A percentile compares a stretch with the other conserved stretches of the same genome.
Evolutionary conservation across 1,140 invertebrate genomes (phyloP).

Genomic region (Calliphora vicina): DNA sequence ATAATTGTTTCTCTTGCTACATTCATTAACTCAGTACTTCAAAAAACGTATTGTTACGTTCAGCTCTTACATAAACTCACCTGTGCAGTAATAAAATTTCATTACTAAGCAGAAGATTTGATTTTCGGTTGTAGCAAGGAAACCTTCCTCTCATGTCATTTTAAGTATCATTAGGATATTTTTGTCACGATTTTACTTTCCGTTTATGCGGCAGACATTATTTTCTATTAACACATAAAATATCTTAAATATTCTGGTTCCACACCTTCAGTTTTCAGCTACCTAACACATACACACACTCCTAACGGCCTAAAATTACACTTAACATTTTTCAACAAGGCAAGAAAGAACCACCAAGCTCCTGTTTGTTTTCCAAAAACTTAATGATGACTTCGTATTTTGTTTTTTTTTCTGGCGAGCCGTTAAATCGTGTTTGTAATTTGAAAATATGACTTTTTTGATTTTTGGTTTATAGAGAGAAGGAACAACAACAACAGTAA

Average conservation of each 20-base stretch:
- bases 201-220: conserved; percentile 9
- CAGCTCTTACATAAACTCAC: too few species aligned
- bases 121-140: neutral
- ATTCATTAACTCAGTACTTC: too few species aligned
- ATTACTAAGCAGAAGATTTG: too few species aligned
- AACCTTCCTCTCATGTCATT: neutral
- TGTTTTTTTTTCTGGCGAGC: neutral
- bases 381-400: neutral
- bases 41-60: too few species aligned
- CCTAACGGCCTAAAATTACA: neutral
- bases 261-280: neutral
- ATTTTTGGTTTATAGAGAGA: neutral
- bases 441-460: neutral
- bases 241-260: neutral
- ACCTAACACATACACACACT: neutral
- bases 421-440: neutral
- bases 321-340: too few species aligned
- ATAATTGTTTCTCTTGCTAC: too few species aligned
- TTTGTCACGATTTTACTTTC: conserved; percentile 16
- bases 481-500: neutral
- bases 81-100: too few species aligned
- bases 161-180: neutral
- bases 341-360: neutral
- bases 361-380: too few species aligned
- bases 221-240: conserved; percentile 17